Percentiles rank a stretch among this genome's conserved stretches.
Conservation (phyloP, 2,113 vertebrate species). For the Petromus typicus region DNA sequence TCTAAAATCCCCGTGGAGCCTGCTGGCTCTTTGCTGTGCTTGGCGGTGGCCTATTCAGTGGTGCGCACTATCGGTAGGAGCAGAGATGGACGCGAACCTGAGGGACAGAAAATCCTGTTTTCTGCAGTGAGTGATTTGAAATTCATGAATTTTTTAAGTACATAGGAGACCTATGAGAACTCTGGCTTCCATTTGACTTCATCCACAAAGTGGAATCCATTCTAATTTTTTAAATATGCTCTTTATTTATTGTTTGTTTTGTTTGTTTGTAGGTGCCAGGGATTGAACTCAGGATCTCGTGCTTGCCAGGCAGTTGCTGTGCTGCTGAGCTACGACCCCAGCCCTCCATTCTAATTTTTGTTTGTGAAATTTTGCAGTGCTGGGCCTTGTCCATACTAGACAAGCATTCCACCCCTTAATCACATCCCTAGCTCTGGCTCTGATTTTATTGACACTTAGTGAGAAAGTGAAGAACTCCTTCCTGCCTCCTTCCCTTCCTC, state of each 20-base stretch:
- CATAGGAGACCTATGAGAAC: neutral
- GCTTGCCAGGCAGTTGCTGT: neutral
- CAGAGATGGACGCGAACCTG: neutral
- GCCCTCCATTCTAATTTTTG: too few species aligned
- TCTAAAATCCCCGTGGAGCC: neutral
- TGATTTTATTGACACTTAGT: neutral
- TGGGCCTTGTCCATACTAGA: neutral
- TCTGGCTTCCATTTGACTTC: neutral
- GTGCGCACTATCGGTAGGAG: neutral
- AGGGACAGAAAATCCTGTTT: neutral
- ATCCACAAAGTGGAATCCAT: neutral
- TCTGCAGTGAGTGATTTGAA: neutral
- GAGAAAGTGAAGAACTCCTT: neutral
- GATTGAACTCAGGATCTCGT: neutral
- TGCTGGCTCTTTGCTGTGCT: neutral
- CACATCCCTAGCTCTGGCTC: neutral
- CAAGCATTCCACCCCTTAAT: neutral
- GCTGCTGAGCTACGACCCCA: too few species aligned
- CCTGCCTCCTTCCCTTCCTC: rapidly evolving
- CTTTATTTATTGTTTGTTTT: neutral
- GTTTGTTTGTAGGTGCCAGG: too few species aligned
- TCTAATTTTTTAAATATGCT: neutral
- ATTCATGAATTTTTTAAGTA: constrained; percentile 15
- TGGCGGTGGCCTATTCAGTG: neutral
- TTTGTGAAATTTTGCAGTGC: too few species aligned